Conservation (phyloP, 2,113 vertebrate species). For the Lamprologus ornatipinnis region DNA sequence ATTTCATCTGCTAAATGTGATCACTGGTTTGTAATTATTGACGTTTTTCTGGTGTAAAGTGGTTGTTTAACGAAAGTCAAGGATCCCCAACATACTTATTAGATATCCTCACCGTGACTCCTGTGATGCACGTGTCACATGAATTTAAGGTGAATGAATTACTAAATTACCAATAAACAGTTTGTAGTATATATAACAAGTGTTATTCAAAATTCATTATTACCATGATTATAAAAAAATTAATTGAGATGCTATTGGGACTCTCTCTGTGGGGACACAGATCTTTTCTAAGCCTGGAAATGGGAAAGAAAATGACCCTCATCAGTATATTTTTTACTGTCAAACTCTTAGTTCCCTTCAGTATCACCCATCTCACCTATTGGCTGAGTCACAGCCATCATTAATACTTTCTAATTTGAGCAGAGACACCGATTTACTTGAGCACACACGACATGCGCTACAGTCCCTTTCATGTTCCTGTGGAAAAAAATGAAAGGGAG, state of each 20-base stretch:
- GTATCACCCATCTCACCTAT: neutral
- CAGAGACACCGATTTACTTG: constrained; percentile 1
- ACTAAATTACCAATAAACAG: neutral
- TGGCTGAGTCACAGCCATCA: neutral
- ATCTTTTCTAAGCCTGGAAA: neutral
- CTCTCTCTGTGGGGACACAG: neutral
- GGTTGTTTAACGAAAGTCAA: neutral
- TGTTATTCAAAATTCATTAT: neutral
- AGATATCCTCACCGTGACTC: neutral
- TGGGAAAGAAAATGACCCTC: neutral
- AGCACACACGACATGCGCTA: neutral
- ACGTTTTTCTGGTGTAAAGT: neutral
- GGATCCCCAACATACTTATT: neutral
- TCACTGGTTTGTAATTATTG: neutral
- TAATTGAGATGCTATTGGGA: neutral
- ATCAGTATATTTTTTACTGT: neutral
- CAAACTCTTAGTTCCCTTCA: neutral
- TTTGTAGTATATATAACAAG: neutral
- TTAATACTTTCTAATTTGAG: constrained; percentile 3
- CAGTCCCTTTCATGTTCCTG: constrained; percentile 7
- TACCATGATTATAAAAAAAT: neutral
- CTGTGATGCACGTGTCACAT: neutral
- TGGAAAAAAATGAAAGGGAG: neutral
- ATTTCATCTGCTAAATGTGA: neutral
- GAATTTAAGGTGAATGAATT: neutral